These are phyloP conservation scores for Lordiphosa mommai DNA, from an alignment of 1,140 invertebrate species.

Conservation along the genomic window DNA sequence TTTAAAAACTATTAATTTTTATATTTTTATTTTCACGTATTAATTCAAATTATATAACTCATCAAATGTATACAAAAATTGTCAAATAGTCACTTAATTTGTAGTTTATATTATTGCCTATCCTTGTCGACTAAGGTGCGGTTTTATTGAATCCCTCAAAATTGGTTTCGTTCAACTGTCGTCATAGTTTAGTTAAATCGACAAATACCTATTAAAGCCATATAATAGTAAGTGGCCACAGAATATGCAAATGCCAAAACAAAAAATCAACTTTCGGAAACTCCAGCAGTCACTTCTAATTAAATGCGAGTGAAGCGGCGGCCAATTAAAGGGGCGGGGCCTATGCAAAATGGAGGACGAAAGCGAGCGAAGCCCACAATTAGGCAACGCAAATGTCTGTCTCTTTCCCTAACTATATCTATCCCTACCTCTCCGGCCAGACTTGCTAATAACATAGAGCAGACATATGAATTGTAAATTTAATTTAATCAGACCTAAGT, in stretches of 20 bases:
- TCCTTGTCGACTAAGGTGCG: too few relatives aligned
- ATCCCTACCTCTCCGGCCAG: not conserved
- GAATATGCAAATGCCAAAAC: conserved; percentile 3
- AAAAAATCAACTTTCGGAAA: conserved; percentile 1
- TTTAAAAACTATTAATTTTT: too few relatives aligned
- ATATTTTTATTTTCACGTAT: too few relatives aligned
- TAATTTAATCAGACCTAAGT: conserved; percentile 72
- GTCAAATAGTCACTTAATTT: too few relatives aligned
- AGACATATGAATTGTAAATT: conserved; percentile 68
- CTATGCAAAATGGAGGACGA: conserved; percentile 7
- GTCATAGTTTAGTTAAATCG: too few relatives aligned
- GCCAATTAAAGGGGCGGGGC: conserved; percentile 19
- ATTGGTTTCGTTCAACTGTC: too few relatives aligned
- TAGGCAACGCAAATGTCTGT: conserved; percentile 31
- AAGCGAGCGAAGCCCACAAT: conserved; percentile 32
- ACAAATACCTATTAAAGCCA: too few relatives aligned
- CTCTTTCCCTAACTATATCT: conserved; percentile 1
- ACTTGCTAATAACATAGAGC: conserved; percentile 27
- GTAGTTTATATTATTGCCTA: too few relatives aligned
- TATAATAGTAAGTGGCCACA: too few relatives aligned
- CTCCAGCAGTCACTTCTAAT: conserved; percentile 22
- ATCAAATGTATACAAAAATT: too few relatives aligned
- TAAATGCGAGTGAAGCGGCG: conserved; percentile 17
- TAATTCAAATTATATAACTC: too few relatives aligned
- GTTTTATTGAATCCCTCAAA: too few relatives aligned